Percentiles rank a stretch among this genome's conserved stretches.
Conservation (phyloP, 2,113 vertebrate species). For the Catharus bicknelli region DNA sequence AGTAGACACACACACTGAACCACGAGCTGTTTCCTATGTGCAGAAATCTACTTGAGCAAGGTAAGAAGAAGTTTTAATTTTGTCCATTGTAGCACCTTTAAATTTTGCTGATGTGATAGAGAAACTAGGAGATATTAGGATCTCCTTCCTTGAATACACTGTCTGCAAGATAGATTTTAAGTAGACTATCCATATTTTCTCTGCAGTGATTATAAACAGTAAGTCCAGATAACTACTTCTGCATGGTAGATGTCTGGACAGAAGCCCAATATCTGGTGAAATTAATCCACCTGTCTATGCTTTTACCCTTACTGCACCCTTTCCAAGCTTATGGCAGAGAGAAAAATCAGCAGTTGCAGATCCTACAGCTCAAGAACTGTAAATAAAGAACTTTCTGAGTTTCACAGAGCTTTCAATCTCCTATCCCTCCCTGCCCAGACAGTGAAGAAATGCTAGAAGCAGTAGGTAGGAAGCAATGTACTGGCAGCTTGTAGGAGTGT, state of each 20-base stretch:
- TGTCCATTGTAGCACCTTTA: neutral
- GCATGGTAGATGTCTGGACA: neutral
- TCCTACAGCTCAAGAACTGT: neutral
- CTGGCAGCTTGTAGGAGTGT: conserved; percentile 34
- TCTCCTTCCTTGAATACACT: neutral
- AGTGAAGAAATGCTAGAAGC: conserved; percentile 6
- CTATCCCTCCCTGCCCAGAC: neutral
- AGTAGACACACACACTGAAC: neutral
- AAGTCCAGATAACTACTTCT: neutral
- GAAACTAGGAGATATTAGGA: neutral
- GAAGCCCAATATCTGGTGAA: neutral
- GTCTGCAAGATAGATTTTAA: neutral
- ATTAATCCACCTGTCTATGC: neutral
- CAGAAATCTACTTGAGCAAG: neutral
- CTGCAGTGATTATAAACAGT: neutral
- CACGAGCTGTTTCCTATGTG: neutral
- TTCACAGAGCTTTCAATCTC: neutral
- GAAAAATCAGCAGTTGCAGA: neutral
- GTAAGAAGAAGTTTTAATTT: neutral
- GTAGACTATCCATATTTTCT: neutral
- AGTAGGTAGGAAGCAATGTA: conserved; percentile 43
- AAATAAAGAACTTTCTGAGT: neutral
- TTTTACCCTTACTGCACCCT: neutral
- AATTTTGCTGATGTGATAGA: neutral
- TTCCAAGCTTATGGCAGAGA: neutral